A percentile compares a stretch with the other conserved stretches of the same genome.
Evolutionary conservation across 2,888 invertebrate species (phyloP).

Genomic region (Sarcophaga caerulescens): DNA sequence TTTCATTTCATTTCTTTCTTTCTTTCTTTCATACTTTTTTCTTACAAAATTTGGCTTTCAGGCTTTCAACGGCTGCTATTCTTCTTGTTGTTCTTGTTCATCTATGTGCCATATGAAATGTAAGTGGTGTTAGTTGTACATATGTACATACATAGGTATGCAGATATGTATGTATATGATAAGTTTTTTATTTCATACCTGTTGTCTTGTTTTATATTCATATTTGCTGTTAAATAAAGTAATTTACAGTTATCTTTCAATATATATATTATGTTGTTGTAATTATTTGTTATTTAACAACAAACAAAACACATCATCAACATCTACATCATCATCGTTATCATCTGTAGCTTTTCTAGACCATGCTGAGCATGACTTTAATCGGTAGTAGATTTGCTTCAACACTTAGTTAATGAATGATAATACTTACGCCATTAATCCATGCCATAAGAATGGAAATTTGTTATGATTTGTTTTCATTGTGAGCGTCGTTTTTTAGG

Average conservation of each 20-base stretch:
- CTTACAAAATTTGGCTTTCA: constrained; percentile 22
- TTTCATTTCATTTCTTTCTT: constrained; percentile 8
- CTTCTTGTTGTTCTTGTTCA: constrained; percentile 18
- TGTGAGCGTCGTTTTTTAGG: too few species aligned
- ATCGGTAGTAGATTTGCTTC: too few species aligned
- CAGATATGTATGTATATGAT: too few species aligned
- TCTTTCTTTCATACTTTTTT: constrained; percentile 1
- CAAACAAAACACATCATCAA: not conserved
- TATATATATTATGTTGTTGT: not conserved
- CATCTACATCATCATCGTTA: not conserved
- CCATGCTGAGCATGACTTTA: too few species aligned
- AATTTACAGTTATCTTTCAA: constrained; percentile 39
- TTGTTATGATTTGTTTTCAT: too few species aligned
- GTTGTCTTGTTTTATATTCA: not conserved
- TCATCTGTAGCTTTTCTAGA: too few species aligned
- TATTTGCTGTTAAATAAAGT: constrained; percentile 28
- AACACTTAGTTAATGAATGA: too few species aligned
- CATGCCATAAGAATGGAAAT: too few species aligned
- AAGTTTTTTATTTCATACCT: not conserved
- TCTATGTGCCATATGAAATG: too few species aligned
- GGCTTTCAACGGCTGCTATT: constrained; percentile 8
- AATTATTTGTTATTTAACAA: constrained; percentile 48
- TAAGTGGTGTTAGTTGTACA: too few species aligned
- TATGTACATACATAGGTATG: too few species aligned
- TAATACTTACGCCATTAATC: too few species aligned